These are phyloP conservation scores for Bos indicus DNA, from an alignment of 2,113 vertebrate species.

Conservation along the genomic window DNA sequence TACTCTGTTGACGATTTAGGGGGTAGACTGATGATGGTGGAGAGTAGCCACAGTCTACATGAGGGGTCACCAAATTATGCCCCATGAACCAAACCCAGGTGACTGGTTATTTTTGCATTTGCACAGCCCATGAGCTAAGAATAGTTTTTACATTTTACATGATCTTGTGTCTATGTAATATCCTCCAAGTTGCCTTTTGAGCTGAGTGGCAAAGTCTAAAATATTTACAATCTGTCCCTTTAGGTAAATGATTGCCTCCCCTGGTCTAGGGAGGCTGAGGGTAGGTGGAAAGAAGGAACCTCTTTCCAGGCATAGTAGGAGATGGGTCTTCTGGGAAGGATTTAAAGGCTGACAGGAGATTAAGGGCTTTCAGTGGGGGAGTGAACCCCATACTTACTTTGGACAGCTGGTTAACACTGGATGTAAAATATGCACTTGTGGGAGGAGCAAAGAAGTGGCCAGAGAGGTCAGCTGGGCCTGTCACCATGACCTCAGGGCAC, in stretches of 20 bases:
- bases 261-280: neutral
- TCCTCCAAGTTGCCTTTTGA: neutral
- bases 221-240: neutral
- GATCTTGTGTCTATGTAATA: neutral
- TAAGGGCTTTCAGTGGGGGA: neutral
- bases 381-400: neutral
- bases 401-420: neutral
- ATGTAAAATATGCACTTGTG: neutral
- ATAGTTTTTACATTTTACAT: neutral
- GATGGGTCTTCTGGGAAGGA: neutral
- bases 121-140: neutral
- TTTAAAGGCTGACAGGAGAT: neutral
- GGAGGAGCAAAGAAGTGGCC: neutral
- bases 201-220: neutral
- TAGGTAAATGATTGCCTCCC: neutral
- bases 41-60: neutral
- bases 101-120: neutral
- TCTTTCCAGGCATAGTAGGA: neutral
- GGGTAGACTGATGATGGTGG: neutral
- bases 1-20: neutral
- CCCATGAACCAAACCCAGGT: neutral
- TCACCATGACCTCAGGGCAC: neutral
- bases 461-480: neutral
- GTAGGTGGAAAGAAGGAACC: neutral
- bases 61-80: neutral